A percentile compares a stretch with the other conserved stretches of the same genome.
Conservation (phyloP, 2,888 invertebrate species). For the Caenorhabditis sulstoni region DNA sequence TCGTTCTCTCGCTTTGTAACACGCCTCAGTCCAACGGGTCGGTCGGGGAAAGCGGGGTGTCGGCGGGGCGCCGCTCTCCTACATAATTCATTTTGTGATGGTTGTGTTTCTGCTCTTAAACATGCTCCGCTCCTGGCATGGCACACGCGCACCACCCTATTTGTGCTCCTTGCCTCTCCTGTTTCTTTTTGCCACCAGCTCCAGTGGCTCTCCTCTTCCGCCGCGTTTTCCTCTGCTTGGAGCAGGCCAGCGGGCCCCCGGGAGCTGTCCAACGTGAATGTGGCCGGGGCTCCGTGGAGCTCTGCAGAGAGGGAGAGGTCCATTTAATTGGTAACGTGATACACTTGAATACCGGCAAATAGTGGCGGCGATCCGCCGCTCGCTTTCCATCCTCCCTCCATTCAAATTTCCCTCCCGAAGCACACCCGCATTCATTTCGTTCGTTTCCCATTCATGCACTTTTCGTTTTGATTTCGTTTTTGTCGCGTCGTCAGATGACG, state of each 20-base stretch:
- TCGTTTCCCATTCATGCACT: neutral
- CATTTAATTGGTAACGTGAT: slow-evolving; percentile 60
- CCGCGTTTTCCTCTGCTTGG: slow-evolving; percentile 1
- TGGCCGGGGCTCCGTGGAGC: slow-evolving; percentile 6
- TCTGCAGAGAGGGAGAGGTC: slow-evolving; percentile 18
- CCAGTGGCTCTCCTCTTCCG: neutral
- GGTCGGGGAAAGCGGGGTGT: no score
- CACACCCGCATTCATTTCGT: slow-evolving; percentile 7
- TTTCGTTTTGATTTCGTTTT: no score
- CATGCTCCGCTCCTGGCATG: slow-evolving; percentile 25
- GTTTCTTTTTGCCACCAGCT: slow-evolving; percentile 5
- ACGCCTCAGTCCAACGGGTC: no score
- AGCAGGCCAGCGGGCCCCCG: neutral
- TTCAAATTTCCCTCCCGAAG: neutral
- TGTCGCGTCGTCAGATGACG: no score
- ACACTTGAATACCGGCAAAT: slow-evolving; percentile 60
- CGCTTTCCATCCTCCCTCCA: slow-evolving; percentile 1
- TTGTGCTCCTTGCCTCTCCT: slow-evolving; percentile 26
- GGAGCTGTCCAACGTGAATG: no score
- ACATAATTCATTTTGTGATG: slow-evolving; percentile 58
- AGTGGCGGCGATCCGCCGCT: slow-evolving; percentile 26
- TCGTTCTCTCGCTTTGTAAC: neutral
- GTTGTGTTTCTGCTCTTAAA: slow-evolving; percentile 55
- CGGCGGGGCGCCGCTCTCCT: slow-evolving; percentile 25
- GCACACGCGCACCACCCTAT: slow-evolving; percentile 28